A percentile compares a stretch with the other conserved stretches of the same genome.
Evolutionary conservation across 2,888 invertebrate genomes (phyloP).

Genomic region (Antheraea yamamai): DNA sequence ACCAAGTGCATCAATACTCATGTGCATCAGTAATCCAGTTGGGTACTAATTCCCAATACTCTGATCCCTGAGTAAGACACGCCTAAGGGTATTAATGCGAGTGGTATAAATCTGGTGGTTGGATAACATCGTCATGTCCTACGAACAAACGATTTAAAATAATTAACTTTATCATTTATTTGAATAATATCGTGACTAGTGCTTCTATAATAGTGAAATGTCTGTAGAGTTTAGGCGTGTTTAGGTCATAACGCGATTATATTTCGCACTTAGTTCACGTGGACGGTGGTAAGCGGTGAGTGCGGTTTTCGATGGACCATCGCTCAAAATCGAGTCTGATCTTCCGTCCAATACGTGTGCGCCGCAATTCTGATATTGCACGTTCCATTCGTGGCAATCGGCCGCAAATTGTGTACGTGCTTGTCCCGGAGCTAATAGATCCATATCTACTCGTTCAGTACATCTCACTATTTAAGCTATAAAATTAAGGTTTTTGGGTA

Average conservation of each 20-base stretch:
- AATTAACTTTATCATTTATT: neutral
- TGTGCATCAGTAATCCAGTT: too few species aligned
- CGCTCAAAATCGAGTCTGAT: constrained; percentile 36
- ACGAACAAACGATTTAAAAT: too few species aligned
- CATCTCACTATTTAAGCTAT: constrained; percentile 12
- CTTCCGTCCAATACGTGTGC: constrained; percentile 32
- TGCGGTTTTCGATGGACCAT: constrained; percentile 35
- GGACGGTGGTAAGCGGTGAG: constrained; percentile 13
- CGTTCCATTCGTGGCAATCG: constrained; percentile 58
- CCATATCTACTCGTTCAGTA: constrained; percentile 37
- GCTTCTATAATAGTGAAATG: neutral
- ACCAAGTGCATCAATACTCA: too few species aligned
- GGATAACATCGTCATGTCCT: too few species aligned
- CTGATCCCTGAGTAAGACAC: too few species aligned
- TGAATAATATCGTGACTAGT: neutral
- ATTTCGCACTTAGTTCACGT: constrained; percentile 5
- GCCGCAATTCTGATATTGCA: constrained; percentile 56
- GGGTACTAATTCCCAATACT: too few species aligned
- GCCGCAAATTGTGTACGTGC: constrained; percentile 63
- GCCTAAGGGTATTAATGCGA: too few species aligned
- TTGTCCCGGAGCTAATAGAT: constrained; percentile 49
- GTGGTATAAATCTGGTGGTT: too few species aligned
- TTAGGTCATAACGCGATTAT: constrained; percentile 1
- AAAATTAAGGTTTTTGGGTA: neutral
- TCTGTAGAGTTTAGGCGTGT: neutral